These are phyloP conservation scores for Drosophila repleta DNA, from an alignment of 1,140 invertebrate species.

Conservation along the genomic window DNA sequence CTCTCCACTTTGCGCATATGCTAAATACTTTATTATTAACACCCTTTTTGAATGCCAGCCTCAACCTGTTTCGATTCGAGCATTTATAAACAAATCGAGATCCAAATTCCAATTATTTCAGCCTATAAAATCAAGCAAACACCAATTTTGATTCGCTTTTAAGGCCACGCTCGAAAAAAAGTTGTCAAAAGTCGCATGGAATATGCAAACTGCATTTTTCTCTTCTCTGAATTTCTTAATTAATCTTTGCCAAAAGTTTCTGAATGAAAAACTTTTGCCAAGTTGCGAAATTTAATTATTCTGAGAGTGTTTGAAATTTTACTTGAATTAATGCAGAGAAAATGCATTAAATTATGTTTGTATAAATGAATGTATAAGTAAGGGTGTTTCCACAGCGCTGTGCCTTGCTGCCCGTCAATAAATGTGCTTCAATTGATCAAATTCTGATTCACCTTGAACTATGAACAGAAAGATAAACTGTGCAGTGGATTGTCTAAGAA, in stretches of 20 bases:
- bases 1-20: conserved; percentile 26
- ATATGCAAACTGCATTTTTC: not conserved
- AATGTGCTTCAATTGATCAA: too few species aligned
- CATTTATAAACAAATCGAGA: conserved; percentile 26
- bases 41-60: conserved; percentile 29
- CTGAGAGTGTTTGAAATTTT: too few species aligned
- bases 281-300: conserved; percentile 4
- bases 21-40: conserved; percentile 40
- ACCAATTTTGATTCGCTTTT: too few species aligned
- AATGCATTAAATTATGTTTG: too few species aligned
- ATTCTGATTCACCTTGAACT: too few species aligned
- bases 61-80: conserved; percentile 38
- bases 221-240: conserved; percentile 5
- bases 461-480: too few species aligned
- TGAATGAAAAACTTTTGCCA: not conserved
- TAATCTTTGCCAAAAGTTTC: conserved; percentile 10
- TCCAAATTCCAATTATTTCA: conserved; percentile 10
- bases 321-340: too few species aligned
- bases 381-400: too few species aligned
- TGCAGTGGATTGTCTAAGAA: too few species aligned
- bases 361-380: too few species aligned
- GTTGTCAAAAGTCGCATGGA: not conserved
- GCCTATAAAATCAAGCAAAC: conserved; percentile 1
- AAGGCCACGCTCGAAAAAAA: conserved; percentile 1
- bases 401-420: too few species aligned